Percentiles rank a stretch among this genome's conserved stretches.
phyloP scores from a whole-genome alignment of 2,888 invertebrate species.

The Xanthia togata region DNA sequence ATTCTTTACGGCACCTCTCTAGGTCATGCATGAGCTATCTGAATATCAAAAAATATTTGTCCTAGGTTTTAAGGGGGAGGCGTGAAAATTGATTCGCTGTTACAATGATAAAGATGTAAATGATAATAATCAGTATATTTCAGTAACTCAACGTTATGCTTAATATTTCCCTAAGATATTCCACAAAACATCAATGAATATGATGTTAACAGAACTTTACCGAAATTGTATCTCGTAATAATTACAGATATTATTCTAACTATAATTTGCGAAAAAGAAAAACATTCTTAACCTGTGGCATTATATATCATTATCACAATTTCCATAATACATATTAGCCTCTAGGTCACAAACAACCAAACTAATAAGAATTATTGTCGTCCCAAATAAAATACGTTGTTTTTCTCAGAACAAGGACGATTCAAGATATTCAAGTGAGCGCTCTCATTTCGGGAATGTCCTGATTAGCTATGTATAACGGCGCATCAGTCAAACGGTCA shows the following conservation, averaged over 20 bases:
- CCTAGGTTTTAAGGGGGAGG: no score
- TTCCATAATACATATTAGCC: conserved; percentile 14
- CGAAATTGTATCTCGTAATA: background rate
- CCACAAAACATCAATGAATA: background rate
- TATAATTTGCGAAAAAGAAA: background rate
- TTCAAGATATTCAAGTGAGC: conserved; percentile 12
- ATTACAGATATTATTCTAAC: background rate
- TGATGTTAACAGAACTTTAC: background rate
- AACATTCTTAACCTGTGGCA: background rate
- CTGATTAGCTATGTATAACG: conserved; percentile 9
- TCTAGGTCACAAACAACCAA: conserved; percentile 16
- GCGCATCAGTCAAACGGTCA: background rate
- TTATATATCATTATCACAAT: conserved; percentile 5
- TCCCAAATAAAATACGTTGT: conserved; percentile 34
- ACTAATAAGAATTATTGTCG: conserved; percentile 21
- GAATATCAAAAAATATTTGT: no score
- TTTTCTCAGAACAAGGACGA: conserved; percentile 20
- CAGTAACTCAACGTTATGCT: background rate
- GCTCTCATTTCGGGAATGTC: conserved; percentile 27
- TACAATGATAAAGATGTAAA: no score
- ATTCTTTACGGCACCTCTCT: no score
- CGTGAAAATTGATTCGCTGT: no score
- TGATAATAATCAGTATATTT: background rate
- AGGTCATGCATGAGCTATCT: no score
- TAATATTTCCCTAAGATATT: background rate